phyloP scores from a whole-genome alignment of 2,113 vertebrate genomes.

The Paracanthobrama guichenoti region DNA sequence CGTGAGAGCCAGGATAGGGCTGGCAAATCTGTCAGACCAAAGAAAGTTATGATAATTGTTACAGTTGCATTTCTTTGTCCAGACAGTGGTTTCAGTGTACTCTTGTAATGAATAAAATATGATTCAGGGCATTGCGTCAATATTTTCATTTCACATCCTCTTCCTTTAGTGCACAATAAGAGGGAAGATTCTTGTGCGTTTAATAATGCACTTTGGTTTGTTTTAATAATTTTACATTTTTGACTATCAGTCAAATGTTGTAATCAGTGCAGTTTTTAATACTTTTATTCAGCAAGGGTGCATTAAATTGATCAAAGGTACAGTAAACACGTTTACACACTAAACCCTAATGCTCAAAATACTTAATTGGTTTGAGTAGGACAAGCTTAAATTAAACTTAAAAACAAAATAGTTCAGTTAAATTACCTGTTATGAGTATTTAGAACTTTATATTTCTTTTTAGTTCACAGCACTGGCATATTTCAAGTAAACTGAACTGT shows the following conservation, averaged over 20 bases:
- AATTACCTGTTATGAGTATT: too few species aligned
- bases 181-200: neutral
- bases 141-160: neutral
- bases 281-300: neutral
- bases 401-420: too few species aligned
- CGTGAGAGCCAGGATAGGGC: slow-evolving; percentile 63
- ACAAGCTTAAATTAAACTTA: too few species aligned
- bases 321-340: too few species aligned
- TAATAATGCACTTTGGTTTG: neutral
- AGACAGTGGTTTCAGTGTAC: slow-evolving; percentile 40
- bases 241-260: neutral
- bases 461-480: too few species aligned
- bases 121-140: neutral
- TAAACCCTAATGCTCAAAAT: too few species aligned
- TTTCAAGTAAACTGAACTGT: too few species aligned
- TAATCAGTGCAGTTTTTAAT: neutral
- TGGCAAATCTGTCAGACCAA: slow-evolving; percentile 62
- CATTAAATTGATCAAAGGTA: neutral
- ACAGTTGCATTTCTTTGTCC: slow-evolving; percentile 59
- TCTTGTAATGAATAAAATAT: slow-evolving; percentile 37
- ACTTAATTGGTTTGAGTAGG: too few species aligned
- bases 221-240: neutral
- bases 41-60: slow-evolving; percentile 59
- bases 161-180: neutral
- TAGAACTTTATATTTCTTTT: too few species aligned